Conservation (phyloP, 2,888 invertebrate genomes). For the Tuberolachnus salignus region DNA sequence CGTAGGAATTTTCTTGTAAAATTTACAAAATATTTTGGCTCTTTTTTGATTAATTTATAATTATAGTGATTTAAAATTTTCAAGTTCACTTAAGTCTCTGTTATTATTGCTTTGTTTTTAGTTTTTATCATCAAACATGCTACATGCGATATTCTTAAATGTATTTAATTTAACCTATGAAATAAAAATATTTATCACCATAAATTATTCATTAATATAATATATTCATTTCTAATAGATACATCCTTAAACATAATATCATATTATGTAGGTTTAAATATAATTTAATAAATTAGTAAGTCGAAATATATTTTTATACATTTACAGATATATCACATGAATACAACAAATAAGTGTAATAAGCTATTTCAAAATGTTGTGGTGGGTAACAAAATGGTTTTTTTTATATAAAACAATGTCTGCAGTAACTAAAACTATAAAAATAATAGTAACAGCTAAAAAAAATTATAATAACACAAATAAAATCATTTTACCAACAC, state of each 20-base stretch:
- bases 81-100: neutral
- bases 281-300: conserved; percentile 36
- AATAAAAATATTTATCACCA: conserved; percentile 32
- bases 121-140: neutral
- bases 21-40: too few species aligned
- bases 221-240: conserved; percentile 30
- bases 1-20: too few species aligned
- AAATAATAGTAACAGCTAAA: conserved; percentile 29
- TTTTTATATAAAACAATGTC: conserved; percentile 15
- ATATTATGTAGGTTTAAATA: conserved; percentile 13
- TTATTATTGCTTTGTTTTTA: neutral
- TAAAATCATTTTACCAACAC: conserved; percentile 18
- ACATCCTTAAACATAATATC: conserved; percentile 23
- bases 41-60: too few species aligned
- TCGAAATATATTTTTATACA: conserved; percentile 15
- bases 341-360: conserved; percentile 12
- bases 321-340: conserved; percentile 17
- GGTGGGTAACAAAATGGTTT: conserved; percentile 38
- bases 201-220: conserved; percentile 24
- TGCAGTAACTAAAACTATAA: neutral
- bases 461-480: conserved; percentile 18
- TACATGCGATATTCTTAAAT: neutral
- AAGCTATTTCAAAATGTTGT: conserved; percentile 9
- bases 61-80: too few species aligned
- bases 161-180: conserved; percentile 15